Conservation (phyloP, 2,888 invertebrate genomes). For the Eupithecia pulchellata region DNA sequence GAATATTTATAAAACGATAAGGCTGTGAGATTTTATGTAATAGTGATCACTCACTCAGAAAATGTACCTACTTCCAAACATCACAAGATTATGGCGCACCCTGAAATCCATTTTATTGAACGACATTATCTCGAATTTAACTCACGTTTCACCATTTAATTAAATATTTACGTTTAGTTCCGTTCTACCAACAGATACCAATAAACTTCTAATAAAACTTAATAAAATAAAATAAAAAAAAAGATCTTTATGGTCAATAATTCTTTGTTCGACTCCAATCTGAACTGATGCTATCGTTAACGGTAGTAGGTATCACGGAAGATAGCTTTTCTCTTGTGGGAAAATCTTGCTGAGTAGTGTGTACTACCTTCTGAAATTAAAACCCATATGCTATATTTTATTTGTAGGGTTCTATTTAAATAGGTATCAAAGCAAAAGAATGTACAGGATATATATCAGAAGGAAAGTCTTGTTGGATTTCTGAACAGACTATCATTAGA, state of each 20-base stretch:
- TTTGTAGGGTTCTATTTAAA: constrained; percentile 3
- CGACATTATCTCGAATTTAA: constrained; percentile 75
- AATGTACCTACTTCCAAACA: constrained; percentile 70
- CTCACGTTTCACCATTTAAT: constrained; percentile 72
- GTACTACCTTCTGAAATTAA: neutral
- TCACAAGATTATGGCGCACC: constrained; percentile 52
- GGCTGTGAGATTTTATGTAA: neutral
- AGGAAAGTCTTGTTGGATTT: constrained; percentile 93
- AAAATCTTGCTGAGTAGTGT: neutral
- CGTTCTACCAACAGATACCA: constrained; percentile 33
- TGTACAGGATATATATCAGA: constrained; percentile 94
- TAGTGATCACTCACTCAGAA: constrained; percentile 35
- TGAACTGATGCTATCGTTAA: too few species aligned
- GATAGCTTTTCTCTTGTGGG: too few species aligned
- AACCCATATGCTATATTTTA: neutral
- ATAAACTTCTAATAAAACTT: neutral
- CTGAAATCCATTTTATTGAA: constrained; percentile 62
- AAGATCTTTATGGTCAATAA: too few species aligned
- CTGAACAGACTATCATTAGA: constrained; percentile 87
- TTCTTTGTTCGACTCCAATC: too few species aligned
- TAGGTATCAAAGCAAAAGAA: constrained; percentile 91
- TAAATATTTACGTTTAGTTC: constrained; percentile 62
- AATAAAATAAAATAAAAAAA: too few species aligned
- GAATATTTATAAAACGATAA: neutral
- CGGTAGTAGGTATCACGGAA: too few species aligned